phyloP scores from a whole-genome alignment of 2,888 invertebrate species.

The Ommatoiulus sabulosus region DNA sequence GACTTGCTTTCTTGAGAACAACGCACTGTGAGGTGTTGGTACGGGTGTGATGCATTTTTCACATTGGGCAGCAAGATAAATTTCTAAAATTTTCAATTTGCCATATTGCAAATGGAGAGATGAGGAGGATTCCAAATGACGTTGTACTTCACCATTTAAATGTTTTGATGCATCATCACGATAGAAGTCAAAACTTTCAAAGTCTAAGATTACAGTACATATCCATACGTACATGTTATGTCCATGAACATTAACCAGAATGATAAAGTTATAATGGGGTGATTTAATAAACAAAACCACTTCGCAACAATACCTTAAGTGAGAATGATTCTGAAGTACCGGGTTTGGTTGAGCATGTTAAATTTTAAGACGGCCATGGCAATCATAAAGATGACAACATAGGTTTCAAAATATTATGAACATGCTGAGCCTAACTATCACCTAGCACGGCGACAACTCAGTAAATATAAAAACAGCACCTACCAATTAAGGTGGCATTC shows the following conservation, averaged over 20 bases:
- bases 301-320: background rate
- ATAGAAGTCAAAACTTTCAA: too few species aligned
- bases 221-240: background rate
- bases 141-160: too few species aligned
- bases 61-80: background rate
- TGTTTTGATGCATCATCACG: too few species aligned
- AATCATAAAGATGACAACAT: background rate
- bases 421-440: background rate
- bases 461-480: background rate
- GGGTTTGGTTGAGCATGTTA: background rate
- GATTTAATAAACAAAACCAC: background rate
- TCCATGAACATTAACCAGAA: background rate
- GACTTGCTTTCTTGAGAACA: background rate
- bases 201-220: too few species aligned
- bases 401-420: background rate
- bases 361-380: background rate
- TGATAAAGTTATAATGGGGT: background rate
- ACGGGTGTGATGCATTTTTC: too few species aligned
- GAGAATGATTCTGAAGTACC: background rate
- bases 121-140: too few species aligned
- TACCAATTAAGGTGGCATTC: background rate
- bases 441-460: background rate
- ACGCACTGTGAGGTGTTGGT: background rate
- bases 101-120: background rate
- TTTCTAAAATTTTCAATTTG: background rate